Percentiles rank a stretch among this genome's conserved stretches.
These are phyloP conservation scores for Xestobium rufovillosum DNA, from an alignment of 2,888 invertebrate species.

Conservation along the genomic window DNA sequence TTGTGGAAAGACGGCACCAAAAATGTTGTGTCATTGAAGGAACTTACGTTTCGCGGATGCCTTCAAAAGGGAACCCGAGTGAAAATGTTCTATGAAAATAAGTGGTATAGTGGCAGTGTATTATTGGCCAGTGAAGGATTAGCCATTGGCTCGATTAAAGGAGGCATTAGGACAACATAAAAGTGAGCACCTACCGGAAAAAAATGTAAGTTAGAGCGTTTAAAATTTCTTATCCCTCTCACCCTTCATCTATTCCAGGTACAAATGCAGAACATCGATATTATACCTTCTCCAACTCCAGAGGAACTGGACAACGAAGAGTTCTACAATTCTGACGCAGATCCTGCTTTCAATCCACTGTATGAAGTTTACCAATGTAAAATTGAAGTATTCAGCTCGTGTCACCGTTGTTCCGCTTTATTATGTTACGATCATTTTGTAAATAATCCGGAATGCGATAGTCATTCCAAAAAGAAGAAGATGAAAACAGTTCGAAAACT, in stretches of 20 bases:
- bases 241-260: no score
- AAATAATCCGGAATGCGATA: slow-evolving; percentile 3
- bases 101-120: not conserved
- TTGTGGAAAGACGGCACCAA: slow-evolving; percentile 1
- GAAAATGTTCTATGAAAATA: not conserved
- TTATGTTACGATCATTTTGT: slow-evolving; percentile 4
- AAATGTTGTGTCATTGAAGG: slow-evolving; percentile 1
- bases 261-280: no score
- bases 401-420: not conserved
- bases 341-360: not conserved
- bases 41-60: slow-evolving; percentile 1
- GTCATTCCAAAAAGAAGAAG: not conserved
- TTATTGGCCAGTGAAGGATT: not conserved
- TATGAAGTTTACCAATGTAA: slow-evolving; percentile 1
- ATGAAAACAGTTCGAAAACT: not conserved
- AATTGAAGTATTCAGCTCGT: slow-evolving; percentile 1
- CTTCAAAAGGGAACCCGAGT: slow-evolving; percentile 1
- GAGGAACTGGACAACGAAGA: slow-evolving; percentile 1
- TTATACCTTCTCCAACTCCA: no score
- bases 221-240: no score
- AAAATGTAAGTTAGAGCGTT: no score
- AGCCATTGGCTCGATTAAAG: no score
- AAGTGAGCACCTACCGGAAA: no score
- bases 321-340: slow-evolving; percentile 1
- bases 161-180: slow-evolving; percentile 3